These are phyloP conservation scores for Hydrolagus colliei DNA, from an alignment of 2,797 vertebrate species.

Conservation along the genomic window DNA sequence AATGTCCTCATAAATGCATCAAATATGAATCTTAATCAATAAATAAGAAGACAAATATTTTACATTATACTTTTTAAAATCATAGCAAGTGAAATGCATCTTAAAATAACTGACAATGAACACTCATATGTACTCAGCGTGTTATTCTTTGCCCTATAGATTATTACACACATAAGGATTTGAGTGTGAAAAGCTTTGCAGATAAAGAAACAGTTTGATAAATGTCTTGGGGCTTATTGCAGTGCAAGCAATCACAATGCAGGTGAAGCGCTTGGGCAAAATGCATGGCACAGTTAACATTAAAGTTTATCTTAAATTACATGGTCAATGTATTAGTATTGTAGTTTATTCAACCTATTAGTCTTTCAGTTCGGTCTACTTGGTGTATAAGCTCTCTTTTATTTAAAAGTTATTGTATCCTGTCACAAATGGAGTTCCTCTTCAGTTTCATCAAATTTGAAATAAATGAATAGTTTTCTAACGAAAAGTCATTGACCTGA, in stretches of 20 bases:
- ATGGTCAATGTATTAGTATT: not conserved
- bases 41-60: too few species aligned
- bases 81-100: too few species aligned
- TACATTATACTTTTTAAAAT: too few species aligned
- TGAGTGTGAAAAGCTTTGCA: not conserved
- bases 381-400: not conserved
- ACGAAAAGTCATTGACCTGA: not conserved
- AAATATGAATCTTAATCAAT: too few species aligned
- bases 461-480: not conserved
- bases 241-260: not conserved
- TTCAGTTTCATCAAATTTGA: not conserved
- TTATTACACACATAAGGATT: not conserved
- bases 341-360: not conserved
- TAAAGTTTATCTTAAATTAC: not conserved
- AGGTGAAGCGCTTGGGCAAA: not conserved
- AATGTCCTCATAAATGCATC: too few species aligned
- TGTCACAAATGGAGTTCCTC: not conserved
- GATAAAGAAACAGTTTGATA: not conserved
- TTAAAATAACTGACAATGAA: too few species aligned
- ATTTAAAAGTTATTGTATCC: not conserved
- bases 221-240: not conserved
- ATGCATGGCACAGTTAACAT: not conserved
- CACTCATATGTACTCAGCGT: too few species aligned
- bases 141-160: too few species aligned
- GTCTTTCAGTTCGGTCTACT: not conserved